These are phyloP conservation scores for Julus scanicus DNA, from an alignment of 2,888 invertebrate genomes.

Conservation along the genomic window DNA sequence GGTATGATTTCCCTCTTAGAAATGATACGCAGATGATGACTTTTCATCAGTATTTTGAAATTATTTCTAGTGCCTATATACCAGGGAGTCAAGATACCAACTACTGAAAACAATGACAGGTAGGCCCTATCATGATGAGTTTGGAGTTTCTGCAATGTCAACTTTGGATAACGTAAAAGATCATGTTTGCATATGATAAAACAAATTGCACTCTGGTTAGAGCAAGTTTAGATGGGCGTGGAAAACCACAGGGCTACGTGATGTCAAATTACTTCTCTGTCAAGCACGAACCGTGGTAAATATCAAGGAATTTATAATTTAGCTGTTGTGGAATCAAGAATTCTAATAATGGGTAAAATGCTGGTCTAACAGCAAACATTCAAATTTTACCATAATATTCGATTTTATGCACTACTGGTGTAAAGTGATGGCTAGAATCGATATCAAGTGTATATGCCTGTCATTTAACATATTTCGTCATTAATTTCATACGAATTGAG, in stretches of 20 bases:
- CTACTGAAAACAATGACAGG: neutral
- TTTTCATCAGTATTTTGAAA: neutral
- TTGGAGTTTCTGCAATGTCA: neutral
- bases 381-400: too few relatives aligned
- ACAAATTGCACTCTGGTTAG: neutral
- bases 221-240: neutral
- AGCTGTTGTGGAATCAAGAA: neutral
- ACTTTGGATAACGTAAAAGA: neutral
- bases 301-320: neutral
- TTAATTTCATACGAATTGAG: neutral
- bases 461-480: neutral
- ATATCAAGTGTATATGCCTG: neutral
- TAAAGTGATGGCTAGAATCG: too few relatives aligned
- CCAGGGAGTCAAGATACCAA: neutral
- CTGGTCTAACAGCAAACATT: too few relatives aligned
- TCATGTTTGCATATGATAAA: conserved; percentile 19
- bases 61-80: neutral
- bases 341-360: too few relatives aligned
- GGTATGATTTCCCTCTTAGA: too few relatives aligned
- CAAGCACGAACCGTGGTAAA: neutral
- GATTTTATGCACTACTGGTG: too few relatives aligned
- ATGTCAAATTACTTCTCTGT: neutral
- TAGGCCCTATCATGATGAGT: neutral
- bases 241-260: neutral
- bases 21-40: too few relatives aligned